Conservation (phyloP, 1,140 invertebrate genomes). For the Luehdorfia chinensis region DNA sequence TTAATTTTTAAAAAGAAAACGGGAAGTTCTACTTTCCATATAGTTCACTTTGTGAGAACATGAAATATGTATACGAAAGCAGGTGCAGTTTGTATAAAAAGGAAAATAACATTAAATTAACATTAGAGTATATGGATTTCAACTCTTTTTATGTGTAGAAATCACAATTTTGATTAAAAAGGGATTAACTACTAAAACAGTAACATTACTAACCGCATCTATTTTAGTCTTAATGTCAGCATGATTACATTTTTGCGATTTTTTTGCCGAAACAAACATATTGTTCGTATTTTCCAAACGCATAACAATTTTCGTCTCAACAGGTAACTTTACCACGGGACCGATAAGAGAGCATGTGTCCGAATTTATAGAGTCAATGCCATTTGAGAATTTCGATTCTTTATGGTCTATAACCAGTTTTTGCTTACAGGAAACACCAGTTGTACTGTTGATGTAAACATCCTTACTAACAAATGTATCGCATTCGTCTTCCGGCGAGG, state of each 20-base stretch:
- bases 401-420: conserved; percentile 17
- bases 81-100: too few relatives aligned
- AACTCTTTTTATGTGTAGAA: too few relatives aligned
- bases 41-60: too few relatives aligned
- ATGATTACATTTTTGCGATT: conserved; percentile 19
- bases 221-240: conserved; percentile 39
- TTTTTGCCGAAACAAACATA: conserved; percentile 20
- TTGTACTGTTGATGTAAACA: conserved; percentile 22
- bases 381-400: conserved; percentile 14
- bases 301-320: conserved; percentile 56
- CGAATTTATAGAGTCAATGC: conserved; percentile 24
- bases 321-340: conserved; percentile 47
- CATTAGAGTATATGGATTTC: too few relatives aligned
- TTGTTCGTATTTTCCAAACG: conserved; percentile 30
- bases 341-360: conserved; percentile 31
- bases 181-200: too few relatives aligned
- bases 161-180: too few relatives aligned
- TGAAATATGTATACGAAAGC: too few relatives aligned
- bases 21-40: too few relatives aligned
- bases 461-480: conserved; percentile 4
- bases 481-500: not conserved
- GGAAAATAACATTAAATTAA: too few relatives aligned
- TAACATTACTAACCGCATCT: conserved; percentile 33
- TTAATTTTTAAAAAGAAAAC: too few relatives aligned
- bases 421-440: conserved; percentile 13